Conservation (phyloP, 1,140 invertebrate genomes). For the Tetragnatha versicolor region DNA sequence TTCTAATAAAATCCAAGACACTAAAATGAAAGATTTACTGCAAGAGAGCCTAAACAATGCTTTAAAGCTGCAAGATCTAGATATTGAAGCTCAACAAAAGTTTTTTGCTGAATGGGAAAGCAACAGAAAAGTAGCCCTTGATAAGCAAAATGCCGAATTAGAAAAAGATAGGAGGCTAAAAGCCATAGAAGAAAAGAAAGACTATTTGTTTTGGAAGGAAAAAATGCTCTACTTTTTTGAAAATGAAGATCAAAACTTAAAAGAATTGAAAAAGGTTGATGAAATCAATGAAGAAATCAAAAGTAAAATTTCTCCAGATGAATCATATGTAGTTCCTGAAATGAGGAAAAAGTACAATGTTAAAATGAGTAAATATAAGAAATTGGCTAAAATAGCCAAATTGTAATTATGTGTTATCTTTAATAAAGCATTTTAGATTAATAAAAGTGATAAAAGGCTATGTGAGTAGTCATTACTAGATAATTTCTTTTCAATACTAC, state of each 20-base stretch:
- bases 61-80: not conserved
- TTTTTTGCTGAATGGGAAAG: conserved; percentile 25
- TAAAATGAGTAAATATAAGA: conserved; percentile 6
- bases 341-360: not conserved
- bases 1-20: not conserved
- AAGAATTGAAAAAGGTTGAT: conserved; percentile 15
- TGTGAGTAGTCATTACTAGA: too few species aligned
- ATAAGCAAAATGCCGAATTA: conserved; percentile 16
- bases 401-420: conserved; percentile 5
- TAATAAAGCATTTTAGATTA: not conserved
- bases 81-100: conserved; percentile 11
- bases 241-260: conserved; percentile 41
- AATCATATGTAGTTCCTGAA: conserved; percentile 30
- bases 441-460: not conserved
- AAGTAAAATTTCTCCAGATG: not conserved
- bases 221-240: conserved; percentile 45
- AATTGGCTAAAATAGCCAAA: conserved; percentile 20
- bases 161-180: conserved; percentile 40
- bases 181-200: conserved; percentile 32
- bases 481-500: too few species aligned
- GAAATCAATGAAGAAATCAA: not conserved
- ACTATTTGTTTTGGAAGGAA: conserved; percentile 42
- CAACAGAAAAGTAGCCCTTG: not conserved
- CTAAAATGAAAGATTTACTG: not conserved
- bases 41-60: not conserved